Conservation (phyloP, 1,140 invertebrate species). For the Brachionus asplanchnoidis region DNA sequence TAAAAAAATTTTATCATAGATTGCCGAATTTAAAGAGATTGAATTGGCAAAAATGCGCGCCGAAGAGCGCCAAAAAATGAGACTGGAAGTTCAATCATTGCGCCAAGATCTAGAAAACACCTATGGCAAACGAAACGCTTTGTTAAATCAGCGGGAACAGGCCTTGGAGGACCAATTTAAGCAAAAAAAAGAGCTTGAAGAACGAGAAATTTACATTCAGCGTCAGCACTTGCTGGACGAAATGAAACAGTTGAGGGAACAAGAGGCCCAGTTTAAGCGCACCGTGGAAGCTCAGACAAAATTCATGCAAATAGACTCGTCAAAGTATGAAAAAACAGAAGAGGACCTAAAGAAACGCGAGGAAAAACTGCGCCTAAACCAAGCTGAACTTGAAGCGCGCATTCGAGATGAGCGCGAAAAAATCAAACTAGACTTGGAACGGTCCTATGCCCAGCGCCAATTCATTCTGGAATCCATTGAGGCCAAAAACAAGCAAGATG, state of each 20-base stretch:
- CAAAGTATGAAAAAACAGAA: slow-evolving; percentile 2
- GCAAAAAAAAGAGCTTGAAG: slow-evolving; percentile 28
- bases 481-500: slow-evolving; percentile 28
- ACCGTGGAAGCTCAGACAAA: background rate
- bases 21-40: slow-evolving; percentile 16
- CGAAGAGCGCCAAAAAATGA: slow-evolving; percentile 32
- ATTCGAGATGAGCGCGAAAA: slow-evolving; percentile 2
- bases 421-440: slow-evolving; percentile 26
- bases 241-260: slow-evolving; percentile 28
- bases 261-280: slow-evolving; percentile 10
- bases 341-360: slow-evolving; percentile 1
- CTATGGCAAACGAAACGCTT: background rate
- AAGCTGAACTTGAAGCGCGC: background rate
- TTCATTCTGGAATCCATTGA: slow-evolving; percentile 37
- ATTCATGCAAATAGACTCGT: background rate
- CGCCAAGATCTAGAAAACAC: slow-evolving; percentile 7
- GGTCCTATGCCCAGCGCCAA: slow-evolving; percentile 27
- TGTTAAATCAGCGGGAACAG: slow-evolving; percentile 11
- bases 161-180: slow-evolving; percentile 1
- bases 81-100: background rate
- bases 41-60: slow-evolving; percentile 8
- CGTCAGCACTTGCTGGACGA: slow-evolving; percentile 20
- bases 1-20: background rate
- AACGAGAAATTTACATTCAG: slow-evolving; percentile 24
- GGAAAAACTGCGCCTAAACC: background rate